Evolutionary conservation across 1,140 invertebrate genomes (phyloP).

Genomic region (Rhopalosiphum padi): DNA sequence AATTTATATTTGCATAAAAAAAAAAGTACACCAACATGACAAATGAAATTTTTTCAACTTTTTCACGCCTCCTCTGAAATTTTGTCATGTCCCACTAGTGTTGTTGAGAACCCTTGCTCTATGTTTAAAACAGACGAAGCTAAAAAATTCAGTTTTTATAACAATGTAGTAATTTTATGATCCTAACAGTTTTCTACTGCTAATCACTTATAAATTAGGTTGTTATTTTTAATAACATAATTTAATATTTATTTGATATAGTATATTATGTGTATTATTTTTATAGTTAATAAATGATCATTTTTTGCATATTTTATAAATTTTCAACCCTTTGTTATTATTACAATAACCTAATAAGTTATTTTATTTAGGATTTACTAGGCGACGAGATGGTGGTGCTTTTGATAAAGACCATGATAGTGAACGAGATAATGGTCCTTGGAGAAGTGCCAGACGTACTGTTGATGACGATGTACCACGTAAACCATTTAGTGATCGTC

Average conservation of each 20-base stretch:
- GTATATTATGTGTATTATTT: not conserved
- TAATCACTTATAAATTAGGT: not conserved
- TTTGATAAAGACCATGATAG: slow-evolving; percentile 54
- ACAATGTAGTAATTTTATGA: too few relatives aligned
- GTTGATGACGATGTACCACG: slow-evolving; percentile 36
- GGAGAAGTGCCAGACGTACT: slow-evolving; percentile 23
- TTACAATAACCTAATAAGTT: not conserved
- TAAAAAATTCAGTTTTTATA: too few relatives aligned
- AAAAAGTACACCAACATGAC: too few relatives aligned
- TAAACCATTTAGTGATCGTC: slow-evolving; percentile 39
- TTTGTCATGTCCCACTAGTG: too few relatives aligned
- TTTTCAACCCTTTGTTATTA: not conserved
- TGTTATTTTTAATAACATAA: not conserved
- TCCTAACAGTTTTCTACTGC: not conserved
- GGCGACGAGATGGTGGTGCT: slow-evolving; percentile 47
- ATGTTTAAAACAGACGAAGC: too few relatives aligned
- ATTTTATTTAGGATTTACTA: slow-evolving; percentile 37
- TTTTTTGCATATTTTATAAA: not conserved
- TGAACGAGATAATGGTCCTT: slow-evolving; percentile 49
- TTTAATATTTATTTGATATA: too few relatives aligned
- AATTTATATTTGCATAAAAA: too few relatives aligned
- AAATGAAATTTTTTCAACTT: too few relatives aligned
- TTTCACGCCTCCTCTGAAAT: too few relatives aligned
- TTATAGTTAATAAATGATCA: not conserved
- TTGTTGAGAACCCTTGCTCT: too few relatives aligned